phyloP scores from a whole-genome alignment of 1,140 invertebrate species.

The Pinna nobilis region DNA sequence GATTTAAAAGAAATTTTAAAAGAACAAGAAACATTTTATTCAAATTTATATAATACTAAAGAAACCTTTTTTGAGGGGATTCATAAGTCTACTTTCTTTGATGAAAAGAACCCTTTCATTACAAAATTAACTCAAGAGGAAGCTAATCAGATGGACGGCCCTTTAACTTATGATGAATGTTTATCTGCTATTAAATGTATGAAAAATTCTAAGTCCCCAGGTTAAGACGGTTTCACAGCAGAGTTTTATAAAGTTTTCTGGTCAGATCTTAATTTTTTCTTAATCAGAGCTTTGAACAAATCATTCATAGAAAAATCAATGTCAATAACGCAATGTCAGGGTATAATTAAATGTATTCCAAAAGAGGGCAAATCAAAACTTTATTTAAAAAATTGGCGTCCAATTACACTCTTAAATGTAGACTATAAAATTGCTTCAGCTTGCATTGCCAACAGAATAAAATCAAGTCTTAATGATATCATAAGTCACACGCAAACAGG shows the following conservation, averaged over 20 bases:
- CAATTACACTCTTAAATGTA: conserved; percentile 1
- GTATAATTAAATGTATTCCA: conserved; percentile 6
- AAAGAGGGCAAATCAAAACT: conserved; percentile 24
- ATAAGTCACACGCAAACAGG: not conserved
- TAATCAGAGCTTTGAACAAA: conserved; percentile 6
- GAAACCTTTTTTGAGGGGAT: not conserved
- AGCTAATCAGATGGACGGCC: conserved; percentile 16
- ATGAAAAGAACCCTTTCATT: conserved; percentile 4
- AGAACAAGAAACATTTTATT: conserved; percentile 17
- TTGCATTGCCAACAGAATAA: conserved; percentile 7
- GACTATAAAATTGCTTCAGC: conserved; percentile 25
- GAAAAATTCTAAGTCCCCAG: conserved; percentile 18
- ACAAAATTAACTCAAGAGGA: not conserved
- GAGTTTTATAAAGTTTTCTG: conserved; percentile 19
- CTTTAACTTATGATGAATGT: conserved; percentile 5
- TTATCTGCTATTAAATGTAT: conserved; percentile 3
- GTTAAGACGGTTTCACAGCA: conserved; percentile 8
- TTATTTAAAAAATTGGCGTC: not conserved
- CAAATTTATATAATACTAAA: not conserved
- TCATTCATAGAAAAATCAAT: not conserved
- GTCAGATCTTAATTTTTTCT: conserved; percentile 7
- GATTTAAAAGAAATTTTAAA: not conserved
- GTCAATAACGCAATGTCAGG: conserved; percentile 3
- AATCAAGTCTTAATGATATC: conserved; percentile 1
- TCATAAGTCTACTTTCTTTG: not conserved